These are phyloP conservation scores for Rhipidura dahli DNA, from an alignment of 2,113 vertebrate species.

Conservation along the genomic window DNA sequence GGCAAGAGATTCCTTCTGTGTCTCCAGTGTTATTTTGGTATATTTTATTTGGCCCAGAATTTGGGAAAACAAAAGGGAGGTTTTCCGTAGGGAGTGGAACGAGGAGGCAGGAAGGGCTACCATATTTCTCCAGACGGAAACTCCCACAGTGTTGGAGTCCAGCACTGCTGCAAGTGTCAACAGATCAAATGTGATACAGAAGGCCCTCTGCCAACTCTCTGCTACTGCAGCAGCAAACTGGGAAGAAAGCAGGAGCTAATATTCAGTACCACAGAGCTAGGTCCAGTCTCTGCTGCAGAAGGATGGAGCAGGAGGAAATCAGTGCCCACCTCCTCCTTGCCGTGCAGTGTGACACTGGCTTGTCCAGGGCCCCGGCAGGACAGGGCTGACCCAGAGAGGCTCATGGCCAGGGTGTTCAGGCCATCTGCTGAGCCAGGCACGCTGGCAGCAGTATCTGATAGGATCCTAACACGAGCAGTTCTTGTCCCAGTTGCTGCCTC, in stretches of 20 bases:
- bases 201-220: slow-evolving; percentile 52
- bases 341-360: rapidly evolving
- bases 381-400: neutral
- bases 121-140: slow-evolving; percentile 56
- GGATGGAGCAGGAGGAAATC: neutral
- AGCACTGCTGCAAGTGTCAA: slow-evolving; percentile 58
- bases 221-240: slow-evolving; percentile 44
- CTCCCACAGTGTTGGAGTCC: slow-evolving; percentile 41
- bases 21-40: slow-evolving; percentile 60
- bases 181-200: slow-evolving; percentile 46
- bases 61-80: slow-evolving; percentile 60
- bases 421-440: neutral
- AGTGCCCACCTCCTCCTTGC: neutral
- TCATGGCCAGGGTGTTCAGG: neutral
- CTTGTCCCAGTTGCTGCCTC: neutral
- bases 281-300: neutral
- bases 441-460: neutral
- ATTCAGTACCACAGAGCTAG: neutral
- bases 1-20: slow-evolving; percentile 55
- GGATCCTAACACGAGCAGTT: neutral
- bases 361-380: neutral
- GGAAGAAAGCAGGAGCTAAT: neutral
- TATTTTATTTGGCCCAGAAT: slow-evolving; percentile 61
- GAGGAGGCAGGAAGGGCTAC: slow-evolving; percentile 61
- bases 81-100: slow-evolving; percentile 51